Conservation (phyloP, 1,140 invertebrate genomes). For the Drosophila parabipectinata region DNA sequence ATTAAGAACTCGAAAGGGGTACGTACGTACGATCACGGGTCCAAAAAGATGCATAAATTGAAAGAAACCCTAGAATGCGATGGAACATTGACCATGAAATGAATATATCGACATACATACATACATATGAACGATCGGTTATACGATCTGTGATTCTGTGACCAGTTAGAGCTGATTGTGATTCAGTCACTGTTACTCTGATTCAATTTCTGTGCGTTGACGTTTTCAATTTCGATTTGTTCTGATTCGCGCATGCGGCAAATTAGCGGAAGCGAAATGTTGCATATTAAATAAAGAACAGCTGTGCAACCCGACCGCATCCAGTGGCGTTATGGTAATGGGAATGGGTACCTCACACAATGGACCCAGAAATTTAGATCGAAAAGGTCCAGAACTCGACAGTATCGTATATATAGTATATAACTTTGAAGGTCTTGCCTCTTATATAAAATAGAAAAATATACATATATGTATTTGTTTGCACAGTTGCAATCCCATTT, state of each 20-base stretch:
- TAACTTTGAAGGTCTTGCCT: not conserved
- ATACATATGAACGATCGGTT: not conserved
- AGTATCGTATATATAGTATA: no score
- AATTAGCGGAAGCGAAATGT: conserved; percentile 15
- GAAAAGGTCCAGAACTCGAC: no score
- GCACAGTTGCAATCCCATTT: no score
- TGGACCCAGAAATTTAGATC: not conserved
- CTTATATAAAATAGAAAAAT: not conserved
- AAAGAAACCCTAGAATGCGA: no score
- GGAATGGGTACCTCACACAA: not conserved
- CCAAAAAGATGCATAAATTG: not conserved
- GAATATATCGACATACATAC: no score
- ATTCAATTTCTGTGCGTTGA: conserved; percentile 1
- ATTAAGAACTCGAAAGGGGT: conserved; percentile 12
- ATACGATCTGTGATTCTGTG: not conserved
- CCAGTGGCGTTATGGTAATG: not conserved
- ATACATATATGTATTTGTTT: not conserved
- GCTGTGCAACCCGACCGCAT: not conserved
- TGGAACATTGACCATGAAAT: not conserved
- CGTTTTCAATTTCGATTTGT: conserved; percentile 18
- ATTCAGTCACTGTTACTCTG: conserved; percentile 5
- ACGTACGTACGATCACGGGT: no score
- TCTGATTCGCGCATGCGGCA: conserved; percentile 17
- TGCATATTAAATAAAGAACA: not conserved
- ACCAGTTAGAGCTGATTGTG: not conserved